phyloP scores from a whole-genome alignment of 2,113 vertebrate genomes.

The Rhodinocichla rosea region DNA sequence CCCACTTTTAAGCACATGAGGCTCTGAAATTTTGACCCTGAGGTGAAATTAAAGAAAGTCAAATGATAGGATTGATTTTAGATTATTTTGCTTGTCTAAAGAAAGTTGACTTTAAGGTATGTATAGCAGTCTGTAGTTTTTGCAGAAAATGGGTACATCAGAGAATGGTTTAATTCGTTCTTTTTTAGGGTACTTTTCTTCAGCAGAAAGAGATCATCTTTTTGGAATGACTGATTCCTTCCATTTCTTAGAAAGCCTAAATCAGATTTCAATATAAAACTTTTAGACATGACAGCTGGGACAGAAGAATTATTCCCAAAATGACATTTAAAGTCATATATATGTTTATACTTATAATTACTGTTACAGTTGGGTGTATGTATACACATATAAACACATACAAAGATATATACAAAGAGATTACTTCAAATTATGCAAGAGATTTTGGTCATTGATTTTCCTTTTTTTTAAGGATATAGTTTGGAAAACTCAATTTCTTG shows the following conservation, averaged over 20 bases:
- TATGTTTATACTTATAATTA: not conserved
- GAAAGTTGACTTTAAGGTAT: not conserved
- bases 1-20: rapidly evolving
- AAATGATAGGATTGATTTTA: not conserved
- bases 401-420: not conserved
- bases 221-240: not conserved
- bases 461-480: not conserved
- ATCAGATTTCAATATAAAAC: not conserved
- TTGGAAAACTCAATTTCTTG: not conserved
- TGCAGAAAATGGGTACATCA: not conserved
- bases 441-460: not conserved
- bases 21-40: not conserved
- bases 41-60: not conserved
- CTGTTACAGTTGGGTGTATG: not conserved
- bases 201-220: not conserved
- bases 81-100: not conserved
- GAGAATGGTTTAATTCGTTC: not conserved
- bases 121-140: not conserved
- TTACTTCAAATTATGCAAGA: not conserved
- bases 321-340: not conserved
- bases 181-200: not conserved
- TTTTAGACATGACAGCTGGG: not conserved
- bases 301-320: not conserved
- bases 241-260: not conserved
- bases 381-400: not conserved